These are phyloP conservation scores for Tenrec ecaudatus DNA, from an alignment of 2,113 vertebrate genomes.

Conservation along the genomic window DNA sequence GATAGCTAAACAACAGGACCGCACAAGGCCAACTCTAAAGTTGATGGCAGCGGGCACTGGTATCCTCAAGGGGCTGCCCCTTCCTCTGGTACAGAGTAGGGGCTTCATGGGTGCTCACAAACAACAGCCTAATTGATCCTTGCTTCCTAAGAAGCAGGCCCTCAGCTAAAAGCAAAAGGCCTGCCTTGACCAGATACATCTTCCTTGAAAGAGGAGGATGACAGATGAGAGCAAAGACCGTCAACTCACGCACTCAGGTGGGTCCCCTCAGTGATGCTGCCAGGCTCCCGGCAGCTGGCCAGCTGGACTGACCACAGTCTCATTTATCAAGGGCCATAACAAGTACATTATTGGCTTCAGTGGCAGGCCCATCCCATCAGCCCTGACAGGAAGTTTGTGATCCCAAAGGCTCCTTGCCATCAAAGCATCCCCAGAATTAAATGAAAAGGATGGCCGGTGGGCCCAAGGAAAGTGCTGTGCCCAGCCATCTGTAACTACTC, in stretches of 20 bases:
- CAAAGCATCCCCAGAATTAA: constrained; percentile 69
- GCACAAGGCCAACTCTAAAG: not conserved
- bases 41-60: too few relatives aligned
- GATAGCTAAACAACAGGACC: too few relatives aligned
- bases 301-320: constrained; percentile 51
- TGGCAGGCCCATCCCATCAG: constrained; percentile 3
- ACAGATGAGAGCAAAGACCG: constrained; percentile 57
- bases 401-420: constrained; percentile 46
- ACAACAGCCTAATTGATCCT: not conserved
- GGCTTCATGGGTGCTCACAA: not conserved
- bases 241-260: constrained; percentile 60
- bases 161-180: not conserved
- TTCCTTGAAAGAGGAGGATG: constrained; percentile 65
- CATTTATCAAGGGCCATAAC: constrained; percentile 79
- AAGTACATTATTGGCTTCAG: constrained; percentile 70
- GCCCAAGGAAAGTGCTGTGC: not conserved
- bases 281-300: constrained; percentile 61
- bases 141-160: not conserved
- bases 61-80: not conserved
- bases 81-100: not conserved
- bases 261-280: constrained; percentile 58
- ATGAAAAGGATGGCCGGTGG: constrained; percentile 71
- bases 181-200: constrained; percentile 65
- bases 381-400: constrained; percentile 74
- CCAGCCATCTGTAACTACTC: constrained; percentile 66